Percentiles rank a stretch among this genome's conserved stretches.
These are phyloP conservation scores for Silurus asotus DNA, from an alignment of 2,113 vertebrate genomes.

Conservation along the genomic window DNA sequence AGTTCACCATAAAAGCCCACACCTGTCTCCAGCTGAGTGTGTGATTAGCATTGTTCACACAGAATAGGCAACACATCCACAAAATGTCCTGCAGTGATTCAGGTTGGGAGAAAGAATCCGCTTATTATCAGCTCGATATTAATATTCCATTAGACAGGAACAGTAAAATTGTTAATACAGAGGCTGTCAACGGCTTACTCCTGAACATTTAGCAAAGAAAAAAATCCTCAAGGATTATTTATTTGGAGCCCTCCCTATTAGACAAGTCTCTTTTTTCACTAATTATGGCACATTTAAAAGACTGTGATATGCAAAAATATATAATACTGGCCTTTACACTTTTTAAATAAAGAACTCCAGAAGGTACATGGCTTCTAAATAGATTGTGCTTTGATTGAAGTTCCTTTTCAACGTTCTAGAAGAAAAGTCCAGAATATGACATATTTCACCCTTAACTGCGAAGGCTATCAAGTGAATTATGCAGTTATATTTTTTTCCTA, in stretches of 20 bases:
- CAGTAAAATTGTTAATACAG: neutral
- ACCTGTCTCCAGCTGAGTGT: neutral
- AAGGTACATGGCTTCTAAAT: neutral
- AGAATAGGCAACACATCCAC: neutral
- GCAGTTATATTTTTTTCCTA: neutral
- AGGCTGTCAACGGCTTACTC: neutral
- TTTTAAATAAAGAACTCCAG: neutral
- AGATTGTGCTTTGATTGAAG: neutral
- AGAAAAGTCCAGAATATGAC: neutral
- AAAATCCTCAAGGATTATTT: neutral
- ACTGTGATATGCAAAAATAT: neutral
- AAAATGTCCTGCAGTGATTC: neutral
- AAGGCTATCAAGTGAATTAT: neutral
- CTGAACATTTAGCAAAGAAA: neutral
- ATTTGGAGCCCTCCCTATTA: neutral
- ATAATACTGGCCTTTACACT: neutral
- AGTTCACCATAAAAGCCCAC: neutral
- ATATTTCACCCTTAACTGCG: neutral
- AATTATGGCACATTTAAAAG: neutral
- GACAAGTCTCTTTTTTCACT: neutral
- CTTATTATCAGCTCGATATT: neutral
- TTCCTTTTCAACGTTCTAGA: neutral
- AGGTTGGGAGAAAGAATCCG: neutral
- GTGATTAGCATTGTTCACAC: neutral
- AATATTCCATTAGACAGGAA: neutral